These are phyloP conservation scores for Baccha elongata DNA, from an alignment of 2,888 invertebrate genomes.

Conservation along the genomic window DNA sequence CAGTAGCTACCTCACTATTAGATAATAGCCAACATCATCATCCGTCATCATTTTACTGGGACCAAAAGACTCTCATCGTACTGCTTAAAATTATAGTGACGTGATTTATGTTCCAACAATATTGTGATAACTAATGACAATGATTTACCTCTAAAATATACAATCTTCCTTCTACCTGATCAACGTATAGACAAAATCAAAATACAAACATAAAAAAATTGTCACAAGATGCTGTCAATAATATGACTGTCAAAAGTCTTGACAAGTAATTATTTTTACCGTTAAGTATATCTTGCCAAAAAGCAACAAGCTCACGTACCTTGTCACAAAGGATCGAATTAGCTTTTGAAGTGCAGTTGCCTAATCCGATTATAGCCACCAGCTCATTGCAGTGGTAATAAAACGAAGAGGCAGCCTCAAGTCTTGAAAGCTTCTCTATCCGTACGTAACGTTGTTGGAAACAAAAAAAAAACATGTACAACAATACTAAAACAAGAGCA, in stretches of 20 bases:
- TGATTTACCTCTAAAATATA: slow-evolving; percentile 57
- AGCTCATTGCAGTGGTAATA: slow-evolving; percentile 64
- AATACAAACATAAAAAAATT: background rate
- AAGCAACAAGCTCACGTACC: slow-evolving; percentile 66
- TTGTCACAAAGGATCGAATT: slow-evolving; percentile 68
- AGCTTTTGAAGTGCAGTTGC: slow-evolving; percentile 63
- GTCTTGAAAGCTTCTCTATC: slow-evolving; percentile 31
- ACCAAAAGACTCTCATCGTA: slow-evolving; percentile 2
- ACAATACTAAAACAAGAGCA: background rate
- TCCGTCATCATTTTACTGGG: slow-evolving; percentile 18
- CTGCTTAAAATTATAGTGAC: slow-evolving; percentile 21
- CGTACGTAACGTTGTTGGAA: background rate
- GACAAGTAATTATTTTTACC: slow-evolving; percentile 69
- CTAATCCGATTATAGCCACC: slow-evolving; percentile 66
- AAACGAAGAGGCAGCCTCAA: slow-evolving; percentile 47
- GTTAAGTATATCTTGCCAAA: slow-evolving; percentile 10
- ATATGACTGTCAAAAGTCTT: slow-evolving; percentile 54
- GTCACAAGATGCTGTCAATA: slow-evolving; percentile 65
- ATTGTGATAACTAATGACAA: slow-evolving; percentile 65
- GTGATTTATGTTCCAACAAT: slow-evolving; percentile 67
- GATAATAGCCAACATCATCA: slow-evolving; percentile 32
- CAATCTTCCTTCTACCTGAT: slow-evolving; percentile 57
- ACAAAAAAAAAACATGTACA: background rate
- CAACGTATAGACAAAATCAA: background rate
- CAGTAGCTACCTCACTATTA: slow-evolving; percentile 7